A percentile compares a stretch with the other conserved stretches of the same genome.
Conservation (phyloP, 2,797 vertebrate species). For the Antennarius maculatus region DNA sequence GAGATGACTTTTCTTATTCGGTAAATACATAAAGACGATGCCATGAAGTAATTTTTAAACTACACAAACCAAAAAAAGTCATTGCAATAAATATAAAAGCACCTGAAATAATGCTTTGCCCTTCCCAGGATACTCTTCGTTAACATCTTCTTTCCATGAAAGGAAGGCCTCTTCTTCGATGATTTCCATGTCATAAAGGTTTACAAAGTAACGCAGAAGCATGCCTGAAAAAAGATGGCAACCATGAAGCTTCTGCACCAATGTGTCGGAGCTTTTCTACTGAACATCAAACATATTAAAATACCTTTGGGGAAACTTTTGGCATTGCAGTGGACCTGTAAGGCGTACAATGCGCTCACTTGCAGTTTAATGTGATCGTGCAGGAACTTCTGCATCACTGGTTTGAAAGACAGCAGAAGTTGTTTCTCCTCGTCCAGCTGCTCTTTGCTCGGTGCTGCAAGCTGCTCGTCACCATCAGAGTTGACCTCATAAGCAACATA, state of each 20-base stretch:
- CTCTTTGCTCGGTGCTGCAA: slow-evolving; percentile 91
- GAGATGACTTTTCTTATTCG: neutral
- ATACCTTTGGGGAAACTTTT: slow-evolving; percentile 95
- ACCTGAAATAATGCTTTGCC: slow-evolving; percentile 99
- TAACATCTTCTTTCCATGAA: slow-evolving; percentile 99
- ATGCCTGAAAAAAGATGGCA: slow-evolving; percentile 83
- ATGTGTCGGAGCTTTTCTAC: rapidly evolving
- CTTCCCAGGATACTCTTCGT: slow-evolving; percentile 98
- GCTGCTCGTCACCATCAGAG: slow-evolving; percentile 89
- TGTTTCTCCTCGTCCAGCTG: slow-evolving; percentile 95
- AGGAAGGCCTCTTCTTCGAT: slow-evolving; percentile 99
- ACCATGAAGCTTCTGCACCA: neutral
- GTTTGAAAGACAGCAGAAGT: slow-evolving; percentile 93
- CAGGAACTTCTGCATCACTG: slow-evolving; percentile 98
- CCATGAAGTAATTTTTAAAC: neutral
- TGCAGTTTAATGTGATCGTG: slow-evolving; percentile 96
- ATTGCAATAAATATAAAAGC: slow-evolving; percentile 16
- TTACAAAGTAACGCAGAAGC: slow-evolving; percentile 97
- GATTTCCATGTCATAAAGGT: slow-evolving; percentile 99
- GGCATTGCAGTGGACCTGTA: slow-evolving; percentile 97
- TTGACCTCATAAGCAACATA: slow-evolving; percentile 88
- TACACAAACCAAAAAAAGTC: neutral
- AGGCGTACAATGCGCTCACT: slow-evolving; percentile 93
- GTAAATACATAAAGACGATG: neutral
- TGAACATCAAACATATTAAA: neutral